Conservation (phyloP, 2,888 invertebrate genomes). For the Dichetophora obliterata region DNA sequence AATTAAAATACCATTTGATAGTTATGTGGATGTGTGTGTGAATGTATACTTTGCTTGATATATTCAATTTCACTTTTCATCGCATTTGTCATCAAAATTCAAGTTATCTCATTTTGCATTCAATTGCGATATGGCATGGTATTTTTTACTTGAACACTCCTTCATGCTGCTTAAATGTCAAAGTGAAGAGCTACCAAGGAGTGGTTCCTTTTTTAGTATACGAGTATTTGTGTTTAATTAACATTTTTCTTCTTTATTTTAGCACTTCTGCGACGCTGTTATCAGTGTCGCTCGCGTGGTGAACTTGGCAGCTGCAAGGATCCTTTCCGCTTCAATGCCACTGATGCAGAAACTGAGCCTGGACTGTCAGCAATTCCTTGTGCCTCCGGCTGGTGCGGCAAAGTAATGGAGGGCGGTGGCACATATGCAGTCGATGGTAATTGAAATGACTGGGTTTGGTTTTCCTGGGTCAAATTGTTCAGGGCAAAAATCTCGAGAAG, state of each 20-base stretch:
- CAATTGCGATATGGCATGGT: no score
- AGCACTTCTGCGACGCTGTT: constrained; percentile 83
- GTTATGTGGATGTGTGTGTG: neutral
- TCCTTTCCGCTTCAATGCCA: constrained; percentile 84
- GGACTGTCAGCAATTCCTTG: constrained; percentile 85
- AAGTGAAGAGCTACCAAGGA: constrained; percentile 23
- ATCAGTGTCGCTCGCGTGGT: constrained; percentile 87
- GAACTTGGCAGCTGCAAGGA: constrained; percentile 91
- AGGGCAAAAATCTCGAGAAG: no score
- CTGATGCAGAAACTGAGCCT: constrained; percentile 78
- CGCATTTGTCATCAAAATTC: constrained; percentile 36
- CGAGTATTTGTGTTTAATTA: constrained; percentile 31
- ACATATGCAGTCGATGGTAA: constrained; percentile 84
- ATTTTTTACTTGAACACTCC: no score
- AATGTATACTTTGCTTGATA: neutral
- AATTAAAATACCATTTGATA: no score
- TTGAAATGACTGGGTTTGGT: neutral
- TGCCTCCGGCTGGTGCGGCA: constrained; percentile 93
- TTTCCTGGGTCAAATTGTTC: neutral
- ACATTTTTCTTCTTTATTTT: constrained; percentile 45
- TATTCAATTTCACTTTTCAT: constrained; percentile 2
- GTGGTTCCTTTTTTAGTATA: constrained; percentile 18
- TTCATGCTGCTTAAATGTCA: constrained; percentile 35
- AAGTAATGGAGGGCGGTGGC: constrained; percentile 86
- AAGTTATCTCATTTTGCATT: constrained; percentile 3